phyloP scores from a whole-genome alignment of 1,140 invertebrate species.

The Drosophila melanogaster region Release_6_plus_ISO1_MT NT_033777.3:14329001-14329500 shows the following conservation, averaged over 20 bases:
- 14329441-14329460: constrained; percentile 61
- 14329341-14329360: constrained; percentile 62
- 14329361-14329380: constrained; percentile 32
- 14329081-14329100: constrained; percentile 86
- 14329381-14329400: constrained; percentile 24
- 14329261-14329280: constrained; percentile 66
- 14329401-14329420: constrained; percentile 41
- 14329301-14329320: constrained; percentile 82
- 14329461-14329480: constrained; percentile 55
- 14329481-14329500: constrained; percentile 1
- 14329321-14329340: constrained; percentile 81
- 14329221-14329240: constrained; percentile 85
- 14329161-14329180: constrained; percentile 68
- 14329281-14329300: constrained; percentile 83
- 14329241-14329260: constrained; percentile 62
- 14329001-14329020: constrained; percentile 89
- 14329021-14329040: constrained; percentile 92
- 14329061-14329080: constrained; percentile 86
- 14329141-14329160: constrained; percentile 89
- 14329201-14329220: constrained; percentile 88
- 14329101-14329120: constrained; percentile 86
- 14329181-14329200: constrained; percentile 89
- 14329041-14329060: constrained; percentile 87
- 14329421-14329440: constrained; percentile 62
- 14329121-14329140: constrained; percentile 88